These are phyloP conservation scores for Mellivora capensis DNA, from an alignment of 2,113 vertebrate species.

Conservation along the genomic window DNA sequence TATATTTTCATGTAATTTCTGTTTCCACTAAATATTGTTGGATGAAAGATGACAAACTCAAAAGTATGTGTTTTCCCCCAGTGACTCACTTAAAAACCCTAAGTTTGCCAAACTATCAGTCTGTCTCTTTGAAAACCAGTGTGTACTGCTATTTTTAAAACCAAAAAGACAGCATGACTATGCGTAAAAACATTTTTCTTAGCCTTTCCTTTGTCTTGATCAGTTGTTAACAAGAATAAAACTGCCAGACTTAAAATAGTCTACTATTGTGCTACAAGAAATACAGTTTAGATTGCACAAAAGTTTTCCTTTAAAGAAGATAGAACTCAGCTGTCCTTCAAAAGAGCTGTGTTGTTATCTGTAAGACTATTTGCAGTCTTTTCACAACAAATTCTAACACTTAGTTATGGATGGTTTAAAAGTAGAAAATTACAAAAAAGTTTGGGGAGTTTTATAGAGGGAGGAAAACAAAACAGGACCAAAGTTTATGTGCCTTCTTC, in stretches of 20 bases:
- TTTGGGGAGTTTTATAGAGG: constrained; percentile 74
- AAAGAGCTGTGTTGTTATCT: constrained; percentile 58
- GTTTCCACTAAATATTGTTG: constrained; percentile 17
- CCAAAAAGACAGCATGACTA: constrained; percentile 51
- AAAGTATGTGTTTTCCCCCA: neutral
- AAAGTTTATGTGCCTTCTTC: constrained; percentile 91
- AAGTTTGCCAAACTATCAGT: constrained; percentile 17
- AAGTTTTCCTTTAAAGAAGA: constrained; percentile 66
- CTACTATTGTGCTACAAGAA: constrained; percentile 59
- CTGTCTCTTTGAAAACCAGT: constrained; percentile 18
- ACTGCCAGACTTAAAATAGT: constrained; percentile 76
- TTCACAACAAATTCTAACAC: constrained; percentile 74
- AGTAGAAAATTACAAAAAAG: constrained; percentile 63
- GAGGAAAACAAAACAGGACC: constrained; percentile 84
- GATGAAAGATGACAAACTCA: neutral
- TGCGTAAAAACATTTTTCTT: constrained; percentile 64
- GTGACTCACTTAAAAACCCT: constrained; percentile 29
- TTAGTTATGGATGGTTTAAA: constrained; percentile 68
- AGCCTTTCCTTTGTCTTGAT: constrained; percentile 73
- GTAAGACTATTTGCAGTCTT: constrained; percentile 63
- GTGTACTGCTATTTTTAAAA: constrained; percentile 72
- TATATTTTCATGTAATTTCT: neutral
- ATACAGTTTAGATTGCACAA: constrained; percentile 63
- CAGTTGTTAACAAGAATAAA: constrained; percentile 73
- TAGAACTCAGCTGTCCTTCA: constrained; percentile 63